Base-by-base conservation (phyloP, 2,797 vertebrate genomes). In the Antrozous pallidus region DNA sequence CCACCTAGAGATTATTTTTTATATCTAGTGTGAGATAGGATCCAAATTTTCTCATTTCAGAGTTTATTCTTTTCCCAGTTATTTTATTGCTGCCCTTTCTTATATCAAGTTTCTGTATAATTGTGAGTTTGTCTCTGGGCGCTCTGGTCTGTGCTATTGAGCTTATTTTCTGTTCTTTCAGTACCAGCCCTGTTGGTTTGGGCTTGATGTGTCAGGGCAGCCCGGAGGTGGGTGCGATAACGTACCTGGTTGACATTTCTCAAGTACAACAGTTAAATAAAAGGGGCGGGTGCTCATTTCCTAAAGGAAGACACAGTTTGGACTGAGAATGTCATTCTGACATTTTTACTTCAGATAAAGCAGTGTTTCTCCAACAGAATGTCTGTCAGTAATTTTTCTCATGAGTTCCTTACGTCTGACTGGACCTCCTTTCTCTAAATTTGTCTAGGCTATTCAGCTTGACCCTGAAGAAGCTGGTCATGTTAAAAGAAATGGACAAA, bases 401-500 rank as follows among this genome's bases (percentile, higher is more conserved):
- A 0, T 11, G 42, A 49, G 22, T 47, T 69, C 28, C 90, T 92
- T 63, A 5, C 2, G 3, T 77, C 84, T 95, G 85, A 96, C 82
- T 67, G 12, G 8, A n/a, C 49, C 56, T 49, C 78, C 54, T 92
- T 74, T 95, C 82, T 85, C 67, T 78, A 0, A 51, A 6, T 85
- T 6, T 71, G 89, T 67, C 5, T 98, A 99, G 99, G 96, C 98
- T 99, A 3, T 99, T 99, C 97, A 99, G 98, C 96, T 97, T 99
- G 98, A 99, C 99, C 6, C 98, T 99, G 97, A 99, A 99, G 98
- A 99, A 99, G 97, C 98, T 99, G 65, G 98, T 99, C 93, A 99
- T 99, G 98, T 97, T 99, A 89, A 99, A 99, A 97, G 99, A 99
- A 97, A 98, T 99, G 98, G 99, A 99, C 94, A 99, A 99, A 97